Percentiles rank a stretch among this genome's conserved stretches.
phyloP scores from a whole-genome alignment of 2,888 invertebrate species.

The Polylopha cassiicola region DNA sequence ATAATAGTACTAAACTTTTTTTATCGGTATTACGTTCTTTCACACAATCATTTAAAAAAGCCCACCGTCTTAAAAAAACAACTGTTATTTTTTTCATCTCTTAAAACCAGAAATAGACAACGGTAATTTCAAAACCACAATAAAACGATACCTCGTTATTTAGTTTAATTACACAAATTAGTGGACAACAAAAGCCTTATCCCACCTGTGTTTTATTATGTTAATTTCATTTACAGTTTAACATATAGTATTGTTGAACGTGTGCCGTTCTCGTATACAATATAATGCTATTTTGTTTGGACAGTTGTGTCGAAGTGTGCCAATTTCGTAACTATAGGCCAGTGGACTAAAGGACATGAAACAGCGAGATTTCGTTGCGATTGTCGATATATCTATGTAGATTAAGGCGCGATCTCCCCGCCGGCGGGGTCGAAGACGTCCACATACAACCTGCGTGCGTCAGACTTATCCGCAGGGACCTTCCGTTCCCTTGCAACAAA shows the following conservation, averaged over 20 bases:
- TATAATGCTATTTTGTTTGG: constrained; percentile 1
- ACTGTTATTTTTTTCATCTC: constrained; percentile 5
- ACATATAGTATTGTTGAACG: too few relatives aligned
- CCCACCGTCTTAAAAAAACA: background rate
- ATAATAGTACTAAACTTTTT: background rate
- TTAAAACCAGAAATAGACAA: background rate
- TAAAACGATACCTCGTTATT: too few relatives aligned
- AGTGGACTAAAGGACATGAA: constrained; percentile 1
- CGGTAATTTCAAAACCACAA: background rate
- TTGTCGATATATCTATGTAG: too few relatives aligned
- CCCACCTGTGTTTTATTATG: constrained; percentile 5
- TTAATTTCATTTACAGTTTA: too few relatives aligned
- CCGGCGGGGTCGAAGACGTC: too few relatives aligned
- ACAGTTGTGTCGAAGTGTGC: constrained; percentile 1
- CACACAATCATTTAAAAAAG: constrained; percentile 3
- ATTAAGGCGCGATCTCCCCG: too few relatives aligned
- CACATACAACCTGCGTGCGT: too few relatives aligned
- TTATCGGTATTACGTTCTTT: too few relatives aligned
- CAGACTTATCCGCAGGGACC: too few relatives aligned
- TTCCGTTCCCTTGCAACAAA: too few relatives aligned
- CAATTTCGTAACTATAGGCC: too few relatives aligned
- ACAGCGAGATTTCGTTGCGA: too few relatives aligned
- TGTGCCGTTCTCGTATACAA: constrained; percentile 1
- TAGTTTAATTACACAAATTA: constrained; percentile 11
- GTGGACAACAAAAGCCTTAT: constrained; percentile 2